Percentiles rank a stretch among this genome's conserved stretches.
Evolutionary conservation across 2,888 invertebrate genomes (phyloP).

Genomic region (Germaria angustata): DNA sequence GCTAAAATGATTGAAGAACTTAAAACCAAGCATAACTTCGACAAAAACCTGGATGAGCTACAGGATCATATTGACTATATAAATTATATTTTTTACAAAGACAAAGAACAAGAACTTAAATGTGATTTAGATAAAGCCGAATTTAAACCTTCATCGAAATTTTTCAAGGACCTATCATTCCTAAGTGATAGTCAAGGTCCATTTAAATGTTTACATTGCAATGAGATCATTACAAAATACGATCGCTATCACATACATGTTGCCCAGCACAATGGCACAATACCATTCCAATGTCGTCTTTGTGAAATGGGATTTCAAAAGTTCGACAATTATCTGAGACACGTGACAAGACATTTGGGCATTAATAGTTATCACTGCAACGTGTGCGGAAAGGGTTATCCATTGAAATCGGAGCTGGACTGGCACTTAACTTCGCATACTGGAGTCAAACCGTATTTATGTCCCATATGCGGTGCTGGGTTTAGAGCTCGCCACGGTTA

Average conservation of each 20-base stretch:
- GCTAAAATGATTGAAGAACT: conserved; percentile 52
- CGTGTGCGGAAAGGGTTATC: conserved; percentile 58
- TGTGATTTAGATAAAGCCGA: conserved; percentile 45
- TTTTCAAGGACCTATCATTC: conserved; percentile 39
- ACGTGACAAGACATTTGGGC: conserved; percentile 54
- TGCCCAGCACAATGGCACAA: conserved; percentile 37
- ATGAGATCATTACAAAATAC: conserved; percentile 50
- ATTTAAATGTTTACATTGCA: conserved; percentile 53
- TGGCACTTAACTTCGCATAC: conserved; percentile 68
- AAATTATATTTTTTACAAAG: conserved; percentile 42
- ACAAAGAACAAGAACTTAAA: conserved; percentile 54
- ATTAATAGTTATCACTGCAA: conserved; percentile 56
- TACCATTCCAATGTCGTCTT: conserved; percentile 58
- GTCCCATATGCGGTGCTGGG: conserved; percentile 70
- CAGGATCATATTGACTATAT: conserved; percentile 52
- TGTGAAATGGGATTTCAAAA: conserved; percentile 55
- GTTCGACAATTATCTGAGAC: conserved; percentile 50
- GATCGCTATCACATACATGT: conserved; percentile 58
- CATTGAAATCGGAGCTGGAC: conserved; percentile 43
- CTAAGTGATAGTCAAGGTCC: conserved; percentile 57
- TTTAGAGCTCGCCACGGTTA: conserved; percentile 69
- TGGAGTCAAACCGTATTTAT: conserved; percentile 68
- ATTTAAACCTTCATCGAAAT: conserved; percentile 44
- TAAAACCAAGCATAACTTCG: conserved; percentile 33
- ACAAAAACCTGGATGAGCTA: conserved; percentile 30